Conservation (phyloP, 2,888 invertebrate genomes). For the Pristionchus fissidentatus region DNA sequence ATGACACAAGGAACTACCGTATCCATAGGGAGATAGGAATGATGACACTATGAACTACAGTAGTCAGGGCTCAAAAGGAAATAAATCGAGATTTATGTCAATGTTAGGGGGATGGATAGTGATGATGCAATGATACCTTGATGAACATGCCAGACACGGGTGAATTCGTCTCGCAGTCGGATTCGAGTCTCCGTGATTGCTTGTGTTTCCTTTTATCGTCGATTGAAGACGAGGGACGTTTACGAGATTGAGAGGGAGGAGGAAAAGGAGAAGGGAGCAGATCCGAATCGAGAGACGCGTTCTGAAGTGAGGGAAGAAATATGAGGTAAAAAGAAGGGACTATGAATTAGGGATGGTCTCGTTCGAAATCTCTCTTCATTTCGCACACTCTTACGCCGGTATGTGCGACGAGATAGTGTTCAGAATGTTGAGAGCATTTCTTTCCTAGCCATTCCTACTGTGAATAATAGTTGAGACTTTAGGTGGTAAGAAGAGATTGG, state of each 20-base stretch:
- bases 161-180: constrained; percentile 72
- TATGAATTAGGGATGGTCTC: too few species aligned
- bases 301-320: constrained; percentile 10
- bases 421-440: too few species aligned
- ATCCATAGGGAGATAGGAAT: not conserved
- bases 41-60: not conserved
- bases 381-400: too few species aligned
- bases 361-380: not conserved
- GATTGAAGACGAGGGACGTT: not conserved
- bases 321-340: not conserved
- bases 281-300: not conserved
- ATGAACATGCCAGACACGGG: constrained; percentile 76
- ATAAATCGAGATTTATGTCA: not conserved
- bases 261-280: not conserved
- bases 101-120: not conserved
- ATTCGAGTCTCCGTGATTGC: constrained; percentile 53
- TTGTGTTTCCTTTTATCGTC: constrained; percentile 49
- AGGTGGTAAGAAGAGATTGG: not conserved
- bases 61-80: not conserved
- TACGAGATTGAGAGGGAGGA: not conserved
- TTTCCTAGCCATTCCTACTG: not conserved
- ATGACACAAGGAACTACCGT: not conserved
- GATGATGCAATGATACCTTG: constrained; percentile 59
- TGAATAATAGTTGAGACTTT: not conserved
- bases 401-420: too few species aligned